Percentiles rank a stretch among this genome's conserved stretches.
phyloP scores from a whole-genome alignment of 2,797 vertebrate genomes.

The Aplochiton taeniatus region DNA sequence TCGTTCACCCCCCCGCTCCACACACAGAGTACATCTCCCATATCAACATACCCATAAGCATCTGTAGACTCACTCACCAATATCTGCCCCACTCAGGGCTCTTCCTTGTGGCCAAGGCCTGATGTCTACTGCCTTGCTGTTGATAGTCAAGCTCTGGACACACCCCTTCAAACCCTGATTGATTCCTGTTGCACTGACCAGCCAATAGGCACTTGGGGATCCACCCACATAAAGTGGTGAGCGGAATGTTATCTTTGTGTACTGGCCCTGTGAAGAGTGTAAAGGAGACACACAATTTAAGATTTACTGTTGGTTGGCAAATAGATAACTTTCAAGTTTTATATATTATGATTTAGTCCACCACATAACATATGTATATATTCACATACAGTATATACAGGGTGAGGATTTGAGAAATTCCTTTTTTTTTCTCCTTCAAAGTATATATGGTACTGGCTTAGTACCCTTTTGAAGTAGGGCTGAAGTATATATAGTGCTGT shows the following conservation, averaged over 20 bases:
- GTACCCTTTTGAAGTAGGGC: too few relatives aligned
- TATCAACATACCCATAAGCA: too few relatives aligned
- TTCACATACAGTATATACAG: too few relatives aligned
- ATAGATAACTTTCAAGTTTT: too few relatives aligned
- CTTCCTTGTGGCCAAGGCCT: constrained; percentile 89
- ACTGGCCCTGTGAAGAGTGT: constrained; percentile 83
- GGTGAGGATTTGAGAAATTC: too few relatives aligned
- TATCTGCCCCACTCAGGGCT: constrained; percentile 88
- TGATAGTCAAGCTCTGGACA: constrained; percentile 84
- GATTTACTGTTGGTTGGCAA: too few relatives aligned
- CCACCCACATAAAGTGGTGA: constrained; percentile 91
- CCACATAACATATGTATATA: too few relatives aligned
- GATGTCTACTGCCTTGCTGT: constrained; percentile 82
- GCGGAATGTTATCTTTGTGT: constrained; percentile 94
- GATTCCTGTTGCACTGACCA: constrained; percentile 82
- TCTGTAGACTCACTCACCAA: constrained; percentile 64
- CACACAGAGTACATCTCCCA: not conserved
- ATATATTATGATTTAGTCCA: too few relatives aligned
- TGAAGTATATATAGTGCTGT: too few relatives aligned
- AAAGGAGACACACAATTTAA: constrained; percentile 1
- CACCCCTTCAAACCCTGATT: constrained; percentile 89
- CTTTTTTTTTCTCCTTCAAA: too few relatives aligned
- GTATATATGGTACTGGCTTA: too few relatives aligned
- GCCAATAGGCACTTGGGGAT: constrained; percentile 85
- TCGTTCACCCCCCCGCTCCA: not conserved